Evolutionary conservation across 2,797 vertebrate species (phyloP).

Genomic region (Chrysocyon brachyurus): DNA sequence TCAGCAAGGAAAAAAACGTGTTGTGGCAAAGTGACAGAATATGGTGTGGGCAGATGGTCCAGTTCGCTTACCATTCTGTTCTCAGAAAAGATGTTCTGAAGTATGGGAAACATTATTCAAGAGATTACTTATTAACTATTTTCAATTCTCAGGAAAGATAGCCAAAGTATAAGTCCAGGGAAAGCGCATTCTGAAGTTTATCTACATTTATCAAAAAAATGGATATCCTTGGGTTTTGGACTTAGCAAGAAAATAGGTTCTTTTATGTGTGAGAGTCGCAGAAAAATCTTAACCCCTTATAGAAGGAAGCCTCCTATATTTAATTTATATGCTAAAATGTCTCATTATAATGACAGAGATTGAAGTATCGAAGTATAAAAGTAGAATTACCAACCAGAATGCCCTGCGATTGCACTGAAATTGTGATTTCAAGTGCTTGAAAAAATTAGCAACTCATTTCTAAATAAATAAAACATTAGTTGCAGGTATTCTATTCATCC

Average conservation of each 20-base stretch:
- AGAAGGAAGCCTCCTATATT: background rate
- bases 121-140: background rate
- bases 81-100: background rate
- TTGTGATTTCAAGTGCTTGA: background rate
- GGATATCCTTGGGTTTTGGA: background rate
- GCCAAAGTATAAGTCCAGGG: background rate
- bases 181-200: background rate
- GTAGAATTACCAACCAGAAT: background rate
- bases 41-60: background rate
- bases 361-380: background rate
- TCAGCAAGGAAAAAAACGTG: background rate
- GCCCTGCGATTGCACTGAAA: background rate
- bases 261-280: background rate
- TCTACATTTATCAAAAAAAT: constrained; percentile 14
- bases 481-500: background rate
- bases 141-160: background rate
- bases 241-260: background rate
- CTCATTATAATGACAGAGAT: background rate
- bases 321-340: background rate
- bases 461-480: background rate
- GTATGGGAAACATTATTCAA: background rate
- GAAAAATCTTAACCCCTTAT: background rate
- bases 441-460: background rate
- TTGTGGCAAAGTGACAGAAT: background rate
- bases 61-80: background rate